Conservation (phyloP, 2,888 invertebrate species). For the Coronaproctus castanopsis region DNA sequence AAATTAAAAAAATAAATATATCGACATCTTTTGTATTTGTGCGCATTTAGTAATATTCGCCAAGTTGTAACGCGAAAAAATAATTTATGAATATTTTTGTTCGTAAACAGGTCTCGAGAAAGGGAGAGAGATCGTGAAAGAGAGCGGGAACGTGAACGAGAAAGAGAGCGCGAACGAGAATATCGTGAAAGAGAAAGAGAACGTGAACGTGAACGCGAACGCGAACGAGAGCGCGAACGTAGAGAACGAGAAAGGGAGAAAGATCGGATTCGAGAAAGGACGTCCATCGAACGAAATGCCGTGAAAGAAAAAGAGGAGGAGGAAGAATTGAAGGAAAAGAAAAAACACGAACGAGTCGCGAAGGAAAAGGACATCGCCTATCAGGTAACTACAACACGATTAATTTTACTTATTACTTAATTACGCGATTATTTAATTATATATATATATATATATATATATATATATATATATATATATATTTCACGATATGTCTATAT, state of each 20-base stretch:
- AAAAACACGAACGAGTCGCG: conserved; percentile 39
- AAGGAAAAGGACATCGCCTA: conserved; percentile 92
- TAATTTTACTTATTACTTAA: too few species aligned
- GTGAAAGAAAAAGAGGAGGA: conserved; percentile 39
- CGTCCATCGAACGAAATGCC: conserved; percentile 14
- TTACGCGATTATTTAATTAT: too few species aligned
- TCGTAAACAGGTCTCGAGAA: too few species aligned
- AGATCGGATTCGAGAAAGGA: conserved; percentile 16
- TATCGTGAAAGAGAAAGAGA: conserved; percentile 14
- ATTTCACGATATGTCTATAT: too few species aligned
- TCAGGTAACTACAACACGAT: conserved; percentile 60
- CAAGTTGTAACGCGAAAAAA: too few species aligned
- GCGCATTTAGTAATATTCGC: too few species aligned
- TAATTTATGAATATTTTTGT: too few species aligned
- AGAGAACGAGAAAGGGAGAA: conserved; percentile 15
- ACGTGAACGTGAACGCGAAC: conserved; percentile 13
- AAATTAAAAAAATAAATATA: too few species aligned
- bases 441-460: too few species aligned
- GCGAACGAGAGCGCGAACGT: conserved; percentile 17
- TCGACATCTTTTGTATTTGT: too few species aligned
- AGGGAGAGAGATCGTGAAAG: conserved; percentile 15
- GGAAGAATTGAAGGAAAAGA: conserved; percentile 76
- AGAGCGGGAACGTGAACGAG: conserved; percentile 8
- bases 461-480: too few species aligned
- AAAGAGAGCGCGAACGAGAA: conserved; percentile 16